Evolutionary conservation across 2,797 vertebrate species (phyloP), one percentile per base, ranked within the genome.

Genomic region (Staurois parvus): DNA sequence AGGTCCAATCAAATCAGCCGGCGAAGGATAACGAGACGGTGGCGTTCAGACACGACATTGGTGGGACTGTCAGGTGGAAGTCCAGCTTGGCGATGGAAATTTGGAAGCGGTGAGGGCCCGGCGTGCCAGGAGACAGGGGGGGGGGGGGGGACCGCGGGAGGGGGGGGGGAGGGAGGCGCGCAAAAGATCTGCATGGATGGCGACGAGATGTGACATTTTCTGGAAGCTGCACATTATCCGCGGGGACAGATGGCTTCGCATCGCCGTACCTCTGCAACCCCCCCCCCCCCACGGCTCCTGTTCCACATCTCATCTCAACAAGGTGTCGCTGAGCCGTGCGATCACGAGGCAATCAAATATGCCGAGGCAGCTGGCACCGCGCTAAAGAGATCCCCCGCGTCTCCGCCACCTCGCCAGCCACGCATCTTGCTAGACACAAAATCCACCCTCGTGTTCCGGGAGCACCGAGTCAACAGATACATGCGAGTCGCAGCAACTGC

Each of bases 11-110:
- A 84, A 88, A 64, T 84, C 40, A 79, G 86, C 91, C 88, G 89
- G 73, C 78, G 85, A 89, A 88, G 90, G 90, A 91, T 91, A 91
- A 89, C 76, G 40, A 74, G 85, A 26, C 76, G 6, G 64, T 45
- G 81, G 72, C 84, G 70, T 88, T 5, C 0, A 84, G 87, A 88
- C 72, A 87, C 81, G 85, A 73, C 29, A 34, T 26, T 73, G 37
- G 62, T 26, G 11, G 21, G 17, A 0, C 59, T 26, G 67, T 26
- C 83, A 34, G 75, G 68, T 59, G 83, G 83, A 48, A 26, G 68
- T 59, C 67, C 75, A 17, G 29, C 26, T 42, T 77, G 21, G 37
- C 66, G 29, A 62, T 30, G 37, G 48, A 72, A 72, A n/a, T n/a
- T 78, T 79, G 56, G 76, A 79, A 42, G 10, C n/a, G 70, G 52